Conservation (phyloP, 2,113 vertebrate genomes). For the Opisthocomus hoazin region DNA sequence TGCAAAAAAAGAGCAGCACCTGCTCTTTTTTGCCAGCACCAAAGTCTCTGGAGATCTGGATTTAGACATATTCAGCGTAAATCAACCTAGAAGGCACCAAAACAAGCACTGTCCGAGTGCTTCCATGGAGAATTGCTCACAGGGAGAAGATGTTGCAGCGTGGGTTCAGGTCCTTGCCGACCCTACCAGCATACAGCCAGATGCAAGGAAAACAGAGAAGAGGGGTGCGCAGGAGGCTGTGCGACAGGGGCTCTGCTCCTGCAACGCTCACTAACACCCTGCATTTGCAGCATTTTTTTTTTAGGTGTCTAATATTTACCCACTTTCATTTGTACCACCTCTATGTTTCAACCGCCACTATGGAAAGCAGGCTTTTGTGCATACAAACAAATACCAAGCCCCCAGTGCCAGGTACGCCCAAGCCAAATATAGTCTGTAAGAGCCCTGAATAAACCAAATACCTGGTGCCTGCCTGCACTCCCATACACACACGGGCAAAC, state of each 20-base stretch:
- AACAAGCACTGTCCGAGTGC: background rate
- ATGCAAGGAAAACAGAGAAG: background rate
- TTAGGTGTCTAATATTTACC: background rate
- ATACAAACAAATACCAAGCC: background rate
- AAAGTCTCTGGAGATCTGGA: background rate
- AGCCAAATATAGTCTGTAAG: background rate
- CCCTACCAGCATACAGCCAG: background rate
- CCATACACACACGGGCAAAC: background rate
- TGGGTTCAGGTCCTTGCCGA: background rate
- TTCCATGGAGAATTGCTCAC: background rate
- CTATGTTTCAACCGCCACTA: background rate
- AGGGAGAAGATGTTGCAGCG: background rate
- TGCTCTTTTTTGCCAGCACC: background rate
- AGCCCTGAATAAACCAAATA: background rate
- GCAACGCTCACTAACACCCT: background rate
- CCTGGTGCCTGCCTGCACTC: background rate
- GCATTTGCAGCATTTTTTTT: background rate
- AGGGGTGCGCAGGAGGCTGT: background rate
- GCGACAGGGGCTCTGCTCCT: accelerated
- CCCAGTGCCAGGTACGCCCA: background rate
- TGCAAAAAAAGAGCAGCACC: background rate
- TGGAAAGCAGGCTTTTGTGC: background rate
- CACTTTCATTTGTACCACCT: background rate
- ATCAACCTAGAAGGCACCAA: background rate
- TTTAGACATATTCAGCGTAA: background rate